Conservation (phyloP, 1,140 invertebrate species). For the Drosophila erecta region DNA sequence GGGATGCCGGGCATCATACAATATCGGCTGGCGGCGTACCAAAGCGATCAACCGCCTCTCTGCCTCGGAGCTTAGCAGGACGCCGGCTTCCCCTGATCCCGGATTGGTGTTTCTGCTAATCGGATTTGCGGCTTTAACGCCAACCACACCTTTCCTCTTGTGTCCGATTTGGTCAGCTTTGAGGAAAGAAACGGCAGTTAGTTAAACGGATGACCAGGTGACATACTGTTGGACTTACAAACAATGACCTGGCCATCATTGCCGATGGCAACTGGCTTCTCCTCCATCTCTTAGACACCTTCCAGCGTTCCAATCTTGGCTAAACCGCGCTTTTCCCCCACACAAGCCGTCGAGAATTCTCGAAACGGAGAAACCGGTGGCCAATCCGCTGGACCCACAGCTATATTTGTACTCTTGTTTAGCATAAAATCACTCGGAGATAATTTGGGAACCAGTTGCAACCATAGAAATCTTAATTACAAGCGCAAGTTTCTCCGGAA, state of each 20-base stretch:
- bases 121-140: background rate
- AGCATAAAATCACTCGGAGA: background rate
- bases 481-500: background rate
- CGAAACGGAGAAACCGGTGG: background rate
- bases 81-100: background rate
- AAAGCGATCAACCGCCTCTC: slow-evolving; percentile 32
- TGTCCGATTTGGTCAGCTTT: background rate
- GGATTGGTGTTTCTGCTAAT: background rate
- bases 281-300: background rate
- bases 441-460: background rate
- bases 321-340: background rate
- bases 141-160: background rate
- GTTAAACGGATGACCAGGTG: too few species aligned
- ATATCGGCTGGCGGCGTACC: slow-evolving; percentile 14
- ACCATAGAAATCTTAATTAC: background rate
- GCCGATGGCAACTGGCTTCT: background rate
- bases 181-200: too few species aligned
- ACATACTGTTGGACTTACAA: background rate
- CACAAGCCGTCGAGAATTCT: background rate
- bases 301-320: background rate
- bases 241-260: background rate
- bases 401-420: background rate
- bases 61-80: background rate
- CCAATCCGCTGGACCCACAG: background rate
- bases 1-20: slow-evolving; percentile 40